phyloP scores from a whole-genome alignment of 2,113 vertebrate genomes.

The Mugil cephalus region DNA sequence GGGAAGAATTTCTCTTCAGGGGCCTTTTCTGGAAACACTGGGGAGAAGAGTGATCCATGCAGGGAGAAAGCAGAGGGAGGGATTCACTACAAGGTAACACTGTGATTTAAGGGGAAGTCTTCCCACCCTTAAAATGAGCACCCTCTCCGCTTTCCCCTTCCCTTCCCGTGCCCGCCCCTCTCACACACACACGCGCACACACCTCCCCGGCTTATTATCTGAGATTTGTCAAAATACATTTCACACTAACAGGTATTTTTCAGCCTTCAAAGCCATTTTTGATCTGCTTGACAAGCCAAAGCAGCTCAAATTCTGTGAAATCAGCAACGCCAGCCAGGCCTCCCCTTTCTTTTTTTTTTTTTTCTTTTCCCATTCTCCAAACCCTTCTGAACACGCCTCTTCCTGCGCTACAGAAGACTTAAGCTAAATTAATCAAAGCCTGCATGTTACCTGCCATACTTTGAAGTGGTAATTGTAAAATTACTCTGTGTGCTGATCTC shows the following conservation, averaged over 20 bases:
- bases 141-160: slow-evolving; percentile 36
- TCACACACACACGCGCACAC: slow-evolving; percentile 17
- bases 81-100: slow-evolving; percentile 84
- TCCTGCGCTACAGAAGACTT: slow-evolving; percentile 82
- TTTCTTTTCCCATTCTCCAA: slow-evolving; percentile 20
- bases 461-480: slow-evolving; percentile 86
- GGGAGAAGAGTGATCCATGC: slow-evolving; percentile 34
- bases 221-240: slow-evolving; percentile 89
- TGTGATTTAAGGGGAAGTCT: slow-evolving; percentile 57
- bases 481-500: slow-evolving; percentile 79
- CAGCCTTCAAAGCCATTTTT: slow-evolving; percentile 86
- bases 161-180: slow-evolving; percentile 36
- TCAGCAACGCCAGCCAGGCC: slow-evolving; percentile 83
- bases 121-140: slow-evolving; percentile 55
- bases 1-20: slow-evolving; percentile 80
- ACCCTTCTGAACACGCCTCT: slow-evolving; percentile 80
- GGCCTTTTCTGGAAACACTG: slow-evolving; percentile 49
- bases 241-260: slow-evolving; percentile 87
- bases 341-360: slow-evolving; percentile 35
- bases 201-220: slow-evolving; percentile 77
- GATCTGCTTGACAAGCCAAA: slow-evolving; percentile 84
- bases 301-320: slow-evolving; percentile 86
- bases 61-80: slow-evolving; percentile 77
- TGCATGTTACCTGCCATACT: slow-evolving; percentile 80
- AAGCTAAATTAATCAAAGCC: slow-evolving; percentile 87